phyloP scores from a whole-genome alignment of 2,888 invertebrate genomes.

The Pomacea canaliculata region DNA sequence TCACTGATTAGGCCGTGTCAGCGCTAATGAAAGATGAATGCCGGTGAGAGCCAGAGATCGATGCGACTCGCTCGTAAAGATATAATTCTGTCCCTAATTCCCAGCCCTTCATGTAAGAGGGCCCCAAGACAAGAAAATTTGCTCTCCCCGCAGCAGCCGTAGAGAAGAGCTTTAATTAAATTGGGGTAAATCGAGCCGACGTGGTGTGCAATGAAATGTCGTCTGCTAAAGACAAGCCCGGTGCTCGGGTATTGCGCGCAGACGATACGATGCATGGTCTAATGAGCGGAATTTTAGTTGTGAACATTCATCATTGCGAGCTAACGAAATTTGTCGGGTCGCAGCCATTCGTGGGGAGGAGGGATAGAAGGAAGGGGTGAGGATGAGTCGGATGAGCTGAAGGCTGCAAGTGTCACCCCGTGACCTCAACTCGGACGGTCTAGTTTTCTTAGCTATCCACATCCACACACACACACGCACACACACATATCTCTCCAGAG shows the following conservation, averaged over 20 bases:
- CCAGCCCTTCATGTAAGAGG: slow-evolving; percentile 29
- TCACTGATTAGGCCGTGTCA: slow-evolving; percentile 33
- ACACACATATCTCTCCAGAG: background rate
- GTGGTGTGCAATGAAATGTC: slow-evolving; percentile 22
- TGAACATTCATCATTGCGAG: slow-evolving; percentile 22
- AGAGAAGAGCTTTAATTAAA: slow-evolving; percentile 32
- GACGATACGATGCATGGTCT: slow-evolving; percentile 16
- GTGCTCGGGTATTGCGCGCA: background rate
- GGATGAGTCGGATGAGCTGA: background rate
- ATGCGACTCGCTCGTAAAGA: slow-evolving; percentile 32
- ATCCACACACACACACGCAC: background rate
- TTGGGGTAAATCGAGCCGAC: slow-evolving; percentile 31
- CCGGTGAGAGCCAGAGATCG: slow-evolving; percentile 28
- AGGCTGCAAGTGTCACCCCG: background rate
- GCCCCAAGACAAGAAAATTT: slow-evolving; percentile 32
- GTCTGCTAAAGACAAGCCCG: slow-evolving; percentile 23
- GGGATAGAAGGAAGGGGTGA: background rate
- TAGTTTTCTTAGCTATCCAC: background rate
- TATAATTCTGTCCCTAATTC: slow-evolving; percentile 38
- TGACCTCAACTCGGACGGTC: background rate
- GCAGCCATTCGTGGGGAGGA: slow-evolving; percentile 13
- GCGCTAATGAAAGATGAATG: slow-evolving; percentile 38
- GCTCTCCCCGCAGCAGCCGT: slow-evolving; percentile 3
- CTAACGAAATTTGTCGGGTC: slow-evolving; percentile 19
- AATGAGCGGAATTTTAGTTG: slow-evolving; percentile 22